These are phyloP conservation scores for Actias luna DNA, from an alignment of 2,888 invertebrate genomes.

Conservation along the genomic window DNA sequence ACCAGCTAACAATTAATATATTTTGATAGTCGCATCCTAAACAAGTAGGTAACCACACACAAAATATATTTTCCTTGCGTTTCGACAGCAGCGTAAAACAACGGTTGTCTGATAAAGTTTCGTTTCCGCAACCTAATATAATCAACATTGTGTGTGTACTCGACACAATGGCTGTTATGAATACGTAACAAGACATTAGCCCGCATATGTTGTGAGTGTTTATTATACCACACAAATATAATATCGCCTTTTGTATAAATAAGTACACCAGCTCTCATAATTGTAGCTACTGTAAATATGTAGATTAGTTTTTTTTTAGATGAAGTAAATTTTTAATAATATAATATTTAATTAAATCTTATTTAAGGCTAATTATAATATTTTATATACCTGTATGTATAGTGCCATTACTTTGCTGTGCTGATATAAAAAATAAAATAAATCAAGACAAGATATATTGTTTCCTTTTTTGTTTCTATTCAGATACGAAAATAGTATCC, in stretches of 20 bases:
- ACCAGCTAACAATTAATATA: background rate
- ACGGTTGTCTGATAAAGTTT: conserved; percentile 57
- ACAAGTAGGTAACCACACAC: conserved; percentile 16
- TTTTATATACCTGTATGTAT: too few relatives aligned
- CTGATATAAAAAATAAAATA: too few relatives aligned
- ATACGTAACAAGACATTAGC: conserved; percentile 73
- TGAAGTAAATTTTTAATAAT: too few relatives aligned
- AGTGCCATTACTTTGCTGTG: too few relatives aligned
- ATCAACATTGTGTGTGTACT: conserved; percentile 63
- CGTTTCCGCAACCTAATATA: conserved; percentile 68
- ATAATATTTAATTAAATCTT: too few relatives aligned
- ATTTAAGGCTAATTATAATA: too few relatives aligned
- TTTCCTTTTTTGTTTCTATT: too few relatives aligned
- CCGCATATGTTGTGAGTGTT: conserved; percentile 60
- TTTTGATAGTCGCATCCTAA: background rate
- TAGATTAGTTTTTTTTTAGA: background rate
- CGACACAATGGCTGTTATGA: conserved; percentile 69
- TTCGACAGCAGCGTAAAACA: conserved; percentile 46
- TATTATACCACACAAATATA: conserved; percentile 65
- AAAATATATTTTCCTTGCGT: conserved; percentile 40
- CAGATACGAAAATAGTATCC: too few relatives aligned
- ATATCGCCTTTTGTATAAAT: conserved; percentile 43
- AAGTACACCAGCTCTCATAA: too few relatives aligned
- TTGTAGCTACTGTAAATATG: too few relatives aligned
- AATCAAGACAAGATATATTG: too few relatives aligned